These are phyloP conservation scores for Drosophila suboccidentalis DNA, from an alignment of 2,888 invertebrate genomes.

Conservation along the genomic window DNA sequence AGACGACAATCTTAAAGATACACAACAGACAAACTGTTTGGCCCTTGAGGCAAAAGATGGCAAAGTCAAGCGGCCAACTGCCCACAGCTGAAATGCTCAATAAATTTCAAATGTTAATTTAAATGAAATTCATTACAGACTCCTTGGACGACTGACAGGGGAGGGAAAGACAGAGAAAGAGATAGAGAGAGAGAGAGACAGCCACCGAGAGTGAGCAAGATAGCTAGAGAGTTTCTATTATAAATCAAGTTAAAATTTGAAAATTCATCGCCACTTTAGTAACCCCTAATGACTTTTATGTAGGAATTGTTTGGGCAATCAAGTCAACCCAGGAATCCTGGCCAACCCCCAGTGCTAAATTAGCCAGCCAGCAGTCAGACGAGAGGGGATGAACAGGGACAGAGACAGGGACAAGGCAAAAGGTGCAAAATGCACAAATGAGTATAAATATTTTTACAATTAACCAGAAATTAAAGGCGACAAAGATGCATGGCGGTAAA, in stretches of 20 bases:
- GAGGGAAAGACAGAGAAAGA: slow-evolving; percentile 24
- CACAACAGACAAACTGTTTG: slow-evolving; percentile 40
- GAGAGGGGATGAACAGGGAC: slow-evolving; percentile 42
- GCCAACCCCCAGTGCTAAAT: slow-evolving; percentile 70
- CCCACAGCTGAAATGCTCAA: slow-evolving; percentile 70
- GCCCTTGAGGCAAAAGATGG: slow-evolving; percentile 55
- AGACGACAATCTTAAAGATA: slow-evolving; percentile 72
- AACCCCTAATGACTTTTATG: slow-evolving; percentile 84
- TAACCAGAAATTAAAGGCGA: slow-evolving; percentile 84
- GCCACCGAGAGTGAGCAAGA: slow-evolving; percentile 29
- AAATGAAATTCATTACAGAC: slow-evolving; percentile 70
- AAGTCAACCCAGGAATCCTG: slow-evolving; percentile 59
- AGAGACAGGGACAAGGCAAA: slow-evolving; percentile 54
- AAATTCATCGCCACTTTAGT: slow-evolving; percentile 86
- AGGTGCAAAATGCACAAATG: slow-evolving; percentile 84
- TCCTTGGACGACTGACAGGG: slow-evolving; percentile 6
- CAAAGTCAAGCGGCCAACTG: slow-evolving; percentile 61
- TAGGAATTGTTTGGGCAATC: slow-evolving; percentile 80
- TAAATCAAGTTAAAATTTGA: slow-evolving; percentile 83
- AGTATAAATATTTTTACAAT: slow-evolving; percentile 85
- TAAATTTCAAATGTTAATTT: slow-evolving; percentile 82
- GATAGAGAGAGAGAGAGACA: not conserved
- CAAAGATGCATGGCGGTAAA: slow-evolving; percentile 64
- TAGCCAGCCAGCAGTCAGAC: slow-evolving; percentile 38
- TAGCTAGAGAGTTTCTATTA: slow-evolving; percentile 62